Percentiles rank a stretch among this genome's conserved stretches.
Evolutionary conservation across 2,797 vertebrate genomes (phyloP).

Genomic region (Ceyx erithaca): DNA sequence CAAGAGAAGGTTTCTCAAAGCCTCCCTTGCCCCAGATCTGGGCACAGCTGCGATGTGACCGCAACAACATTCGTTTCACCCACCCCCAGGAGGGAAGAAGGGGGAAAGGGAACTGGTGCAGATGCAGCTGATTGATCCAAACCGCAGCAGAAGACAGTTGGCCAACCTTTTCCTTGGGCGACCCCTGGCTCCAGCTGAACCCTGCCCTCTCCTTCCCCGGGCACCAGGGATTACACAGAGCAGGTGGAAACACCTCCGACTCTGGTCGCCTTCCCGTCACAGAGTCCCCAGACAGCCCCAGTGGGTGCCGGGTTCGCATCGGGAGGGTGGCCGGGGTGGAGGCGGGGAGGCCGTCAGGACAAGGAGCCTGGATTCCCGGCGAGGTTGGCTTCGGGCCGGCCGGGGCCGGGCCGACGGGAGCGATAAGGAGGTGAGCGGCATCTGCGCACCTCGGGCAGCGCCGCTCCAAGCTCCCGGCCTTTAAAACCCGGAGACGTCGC

Average conservation of each 20-base stretch:
- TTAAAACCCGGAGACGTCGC: no score
- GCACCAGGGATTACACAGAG: not conserved
- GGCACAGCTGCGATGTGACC: not conserved
- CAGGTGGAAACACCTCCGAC: not conserved
- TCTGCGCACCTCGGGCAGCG: not conserved
- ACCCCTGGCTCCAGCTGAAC: not conserved
- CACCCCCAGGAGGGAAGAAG: not conserved
- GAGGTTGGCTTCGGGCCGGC: not conserved
- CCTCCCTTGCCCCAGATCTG: constrained; percentile 37
- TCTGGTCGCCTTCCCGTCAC: not conserved
- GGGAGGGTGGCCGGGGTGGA: fast-evolving
- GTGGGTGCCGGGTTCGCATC: not conserved
- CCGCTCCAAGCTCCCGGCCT: not conserved
- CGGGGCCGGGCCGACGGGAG: not conserved
- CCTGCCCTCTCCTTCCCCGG: not conserved
- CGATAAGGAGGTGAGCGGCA: not conserved
- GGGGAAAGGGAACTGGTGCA: not conserved
- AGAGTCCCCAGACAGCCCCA: not conserved
- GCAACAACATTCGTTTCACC: not conserved
- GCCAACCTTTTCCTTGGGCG: not conserved
- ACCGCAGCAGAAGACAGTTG: not conserved
- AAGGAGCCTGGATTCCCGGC: fast-evolving
- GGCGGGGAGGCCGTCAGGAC: not conserved
- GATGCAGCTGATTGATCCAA: not conserved
- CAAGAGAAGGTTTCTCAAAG: constrained; percentile 47